Conservation (phyloP, 2,888 invertebrate genomes). For the Xylocampa areola region DNA sequence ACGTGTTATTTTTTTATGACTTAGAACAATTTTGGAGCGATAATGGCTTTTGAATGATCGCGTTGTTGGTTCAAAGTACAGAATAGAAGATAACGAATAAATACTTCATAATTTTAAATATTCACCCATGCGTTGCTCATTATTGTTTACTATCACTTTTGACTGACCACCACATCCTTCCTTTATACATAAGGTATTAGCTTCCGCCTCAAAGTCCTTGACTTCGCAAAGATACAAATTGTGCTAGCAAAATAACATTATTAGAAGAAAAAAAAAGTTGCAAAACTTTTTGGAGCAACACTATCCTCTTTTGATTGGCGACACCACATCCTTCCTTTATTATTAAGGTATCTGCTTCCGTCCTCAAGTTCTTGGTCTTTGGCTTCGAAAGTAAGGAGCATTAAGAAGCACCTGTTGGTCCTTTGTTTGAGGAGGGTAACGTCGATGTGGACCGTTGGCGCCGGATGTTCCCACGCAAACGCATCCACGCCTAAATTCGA, state of each 20-base stretch:
- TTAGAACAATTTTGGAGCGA: not conserved
- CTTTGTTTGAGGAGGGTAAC: constrained; percentile 66
- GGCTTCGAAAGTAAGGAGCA: constrained; percentile 82
- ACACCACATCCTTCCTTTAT: constrained; percentile 77
- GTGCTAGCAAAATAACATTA: constrained; percentile 29
- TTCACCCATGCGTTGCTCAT: not conserved
- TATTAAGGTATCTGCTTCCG: constrained; percentile 62
- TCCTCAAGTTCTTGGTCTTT: constrained; percentile 52
- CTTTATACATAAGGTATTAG: constrained; percentile 41
- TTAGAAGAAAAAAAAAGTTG: not conserved
- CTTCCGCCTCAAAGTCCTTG: constrained; percentile 30
- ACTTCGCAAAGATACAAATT: constrained; percentile 78
- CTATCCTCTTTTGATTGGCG: constrained; percentile 19
- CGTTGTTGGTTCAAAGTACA: no score
- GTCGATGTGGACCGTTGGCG: constrained; percentile 50
- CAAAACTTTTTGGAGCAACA: not conserved
- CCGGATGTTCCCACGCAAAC: constrained; percentile 86
- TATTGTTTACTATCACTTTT: constrained; percentile 4
- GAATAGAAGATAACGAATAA: no score
- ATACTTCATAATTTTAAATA: no score
- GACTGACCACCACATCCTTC: constrained; percentile 41
- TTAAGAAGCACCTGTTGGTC: constrained; percentile 74
- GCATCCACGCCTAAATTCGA: constrained; percentile 62
- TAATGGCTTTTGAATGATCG: not conserved
- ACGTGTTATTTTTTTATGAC: no score